Base-by-base conservation (phyloP, 2,113 vertebrate genomes). In the Embiotoca jacksoni region DNA sequence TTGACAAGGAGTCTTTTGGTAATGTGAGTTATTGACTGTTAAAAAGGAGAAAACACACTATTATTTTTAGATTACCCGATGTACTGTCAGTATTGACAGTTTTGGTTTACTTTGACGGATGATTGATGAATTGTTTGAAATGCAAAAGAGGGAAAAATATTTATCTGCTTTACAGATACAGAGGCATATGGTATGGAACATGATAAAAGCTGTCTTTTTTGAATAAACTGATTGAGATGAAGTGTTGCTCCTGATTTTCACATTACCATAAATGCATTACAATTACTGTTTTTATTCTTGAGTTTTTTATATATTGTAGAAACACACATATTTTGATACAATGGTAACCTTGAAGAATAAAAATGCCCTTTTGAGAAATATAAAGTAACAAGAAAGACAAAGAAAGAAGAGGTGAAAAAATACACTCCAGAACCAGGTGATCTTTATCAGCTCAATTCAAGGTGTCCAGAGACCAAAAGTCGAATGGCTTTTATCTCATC, bases 161-260 rank as follows among this genome's bases (percentile, higher is more conserved):
- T 64, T 78, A 82, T 83, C 80, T 86, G 85, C 71, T 89, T 78
- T 87, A 77, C 77, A 84, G 79, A 83, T 86, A 72, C 83, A 49
- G 75, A 76, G 37, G 81, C 35, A 35, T 41, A 54, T 81, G 75
- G 50, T 76, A 61, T 78, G 69, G 52, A 78, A 77, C 23, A 61
- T 81, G 68, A 64, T 81, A 75, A 75, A 83, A 75, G 41, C 33
- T 86, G 77, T 88, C 65, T 87, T 90, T 92, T 91, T 89, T 91
- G 61, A 93, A 91, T 92, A 91, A 94, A 93, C 81, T 72, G 52
- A 77, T 57, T 80, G 63, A 79, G 49, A 78, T 80, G 8, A 68
- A 65, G 7, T 66, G 47, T 58, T 62, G 15, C 47, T 47, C 57
- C 31, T 85, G 35, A 41, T 82, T 80, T 58, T 35, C 23, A 37